These are phyloP conservation scores for Lobophora halterata DNA, from an alignment of 2,888 invertebrate species.

Conservation along the genomic window DNA sequence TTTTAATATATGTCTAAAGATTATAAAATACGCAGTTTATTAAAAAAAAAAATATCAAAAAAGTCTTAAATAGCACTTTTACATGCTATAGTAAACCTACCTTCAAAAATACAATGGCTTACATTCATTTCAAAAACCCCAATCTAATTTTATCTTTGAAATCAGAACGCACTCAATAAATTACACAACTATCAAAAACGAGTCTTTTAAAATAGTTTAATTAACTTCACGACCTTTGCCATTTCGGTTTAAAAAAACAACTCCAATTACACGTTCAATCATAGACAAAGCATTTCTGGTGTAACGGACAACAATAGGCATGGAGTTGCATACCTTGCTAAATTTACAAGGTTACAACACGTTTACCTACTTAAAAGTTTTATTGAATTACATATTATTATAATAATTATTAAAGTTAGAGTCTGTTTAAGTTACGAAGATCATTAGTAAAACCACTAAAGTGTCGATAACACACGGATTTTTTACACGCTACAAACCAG, in stretches of 20 bases:
- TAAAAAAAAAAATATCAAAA: too few species aligned
- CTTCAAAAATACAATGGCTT: background rate
- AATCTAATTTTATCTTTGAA: constrained; percentile 7
- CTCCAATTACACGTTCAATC: constrained; percentile 28
- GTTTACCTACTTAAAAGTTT: constrained; percentile 1
- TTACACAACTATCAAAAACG: constrained; percentile 20
- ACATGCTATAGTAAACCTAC: too few species aligned
- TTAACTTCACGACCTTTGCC: constrained; percentile 28
- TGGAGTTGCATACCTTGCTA: constrained; percentile 15
- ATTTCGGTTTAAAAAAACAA: constrained; percentile 20
- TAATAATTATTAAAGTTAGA: too few species aligned
- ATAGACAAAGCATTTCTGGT: constrained; percentile 28
- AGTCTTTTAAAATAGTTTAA: constrained; percentile 18
- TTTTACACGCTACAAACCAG: too few species aligned
- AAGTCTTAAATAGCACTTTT: too few species aligned
- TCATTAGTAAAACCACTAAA: too few species aligned
- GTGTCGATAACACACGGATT: too few species aligned
- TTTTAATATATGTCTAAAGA: constrained; percentile 1
- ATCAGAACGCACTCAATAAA: constrained; percentile 13
- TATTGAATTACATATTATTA: too few species aligned
- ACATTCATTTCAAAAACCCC: background rate
- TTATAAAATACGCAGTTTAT: too few species aligned
- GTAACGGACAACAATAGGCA: constrained; percentile 19
- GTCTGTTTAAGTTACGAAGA: too few species aligned
- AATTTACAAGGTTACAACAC: constrained; percentile 23